A percentile compares a stretch with the other conserved stretches of the same genome.
Evolutionary conservation across 2,797 vertebrate genomes (phyloP).

Genomic region (Mastacembelus armatus): DNA sequence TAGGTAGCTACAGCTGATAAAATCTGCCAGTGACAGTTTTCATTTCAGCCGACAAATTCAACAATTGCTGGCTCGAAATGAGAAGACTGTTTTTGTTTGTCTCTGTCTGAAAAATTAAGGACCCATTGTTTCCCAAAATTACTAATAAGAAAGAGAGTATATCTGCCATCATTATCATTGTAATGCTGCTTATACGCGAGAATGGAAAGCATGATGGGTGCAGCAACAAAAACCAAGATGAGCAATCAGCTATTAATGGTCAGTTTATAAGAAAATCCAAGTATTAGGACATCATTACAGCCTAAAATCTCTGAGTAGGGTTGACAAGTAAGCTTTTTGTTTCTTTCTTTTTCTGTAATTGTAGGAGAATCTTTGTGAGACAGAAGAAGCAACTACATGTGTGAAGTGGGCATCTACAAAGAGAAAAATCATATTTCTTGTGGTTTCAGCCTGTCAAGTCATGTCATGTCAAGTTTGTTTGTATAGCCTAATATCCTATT

Average conservation of each 20-base stretch:
- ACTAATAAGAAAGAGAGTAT: no score
- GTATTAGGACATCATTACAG: background rate
- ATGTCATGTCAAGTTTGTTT: conserved; percentile 47
- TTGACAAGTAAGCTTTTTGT: conserved; percentile 6
- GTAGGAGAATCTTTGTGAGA: conserved; percentile 9
- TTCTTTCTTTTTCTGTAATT: background rate
- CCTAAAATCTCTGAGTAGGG: background rate
- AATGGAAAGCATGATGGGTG: background rate
- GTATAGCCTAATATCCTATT: conserved; percentile 22
- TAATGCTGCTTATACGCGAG: background rate
- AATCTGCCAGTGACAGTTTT: background rate
- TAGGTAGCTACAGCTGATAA: background rate
- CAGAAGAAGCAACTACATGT: conserved; percentile 20
- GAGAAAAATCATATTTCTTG: conserved; percentile 16
- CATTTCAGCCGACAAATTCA: background rate
- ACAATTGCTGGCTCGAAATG: background rate
- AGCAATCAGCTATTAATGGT: background rate
- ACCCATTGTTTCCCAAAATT: background rate
- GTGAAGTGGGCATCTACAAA: conserved; percentile 37
- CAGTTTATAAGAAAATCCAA: background rate
- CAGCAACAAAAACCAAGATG: background rate
- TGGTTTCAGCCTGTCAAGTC: conserved; percentile 44
- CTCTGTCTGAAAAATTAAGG: background rate
- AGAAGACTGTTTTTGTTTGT: background rate
- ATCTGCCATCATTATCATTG: background rate